Percentiles rank a stretch among this genome's conserved stretches.
These are phyloP conservation scores for Drosophila prolongata DNA, from an alignment of 2,888 invertebrate species.

Conservation along the genomic window DNA sequence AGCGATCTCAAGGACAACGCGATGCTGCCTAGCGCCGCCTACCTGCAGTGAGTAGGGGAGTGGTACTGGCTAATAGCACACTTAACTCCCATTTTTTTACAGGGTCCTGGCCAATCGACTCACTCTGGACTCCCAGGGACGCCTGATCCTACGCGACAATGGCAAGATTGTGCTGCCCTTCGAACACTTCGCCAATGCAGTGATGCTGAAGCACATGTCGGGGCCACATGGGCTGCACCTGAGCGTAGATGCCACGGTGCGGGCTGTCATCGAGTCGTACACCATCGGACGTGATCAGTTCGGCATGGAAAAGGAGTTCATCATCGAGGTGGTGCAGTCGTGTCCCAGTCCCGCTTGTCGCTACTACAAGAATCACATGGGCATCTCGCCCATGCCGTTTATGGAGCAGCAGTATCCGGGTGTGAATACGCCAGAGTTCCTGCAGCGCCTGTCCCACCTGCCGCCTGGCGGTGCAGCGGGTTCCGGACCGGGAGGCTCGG, in stretches of 20 bases:
- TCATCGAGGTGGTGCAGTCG: slow-evolving; percentile 94
- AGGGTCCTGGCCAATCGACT: slow-evolving; percentile 95
- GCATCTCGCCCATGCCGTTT: slow-evolving; percentile 84
- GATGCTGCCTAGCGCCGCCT: slow-evolving; percentile 93
- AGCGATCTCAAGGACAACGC: slow-evolving; percentile 94
- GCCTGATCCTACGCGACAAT: slow-evolving; percentile 92
- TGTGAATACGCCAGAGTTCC: slow-evolving; percentile 88
- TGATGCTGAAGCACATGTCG: slow-evolving; percentile 95
- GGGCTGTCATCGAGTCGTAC: slow-evolving; percentile 94
- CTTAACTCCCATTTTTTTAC: background rate
- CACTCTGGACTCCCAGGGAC: slow-evolving; percentile 92
- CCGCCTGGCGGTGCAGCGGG: slow-evolving; percentile 68
- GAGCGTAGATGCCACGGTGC: slow-evolving; percentile 92
- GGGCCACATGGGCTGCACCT: slow-evolving; percentile 94
- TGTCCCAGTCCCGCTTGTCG: slow-evolving; percentile 95
- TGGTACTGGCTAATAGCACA: rapidly evolving
- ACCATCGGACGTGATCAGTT: slow-evolving; percentile 87
- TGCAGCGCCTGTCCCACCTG: slow-evolving; percentile 87
- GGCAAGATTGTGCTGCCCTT: slow-evolving; percentile 95
- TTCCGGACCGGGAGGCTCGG: slow-evolving; percentile 35
- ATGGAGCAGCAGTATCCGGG: slow-evolving; percentile 84
- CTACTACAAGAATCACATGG: slow-evolving; percentile 93
- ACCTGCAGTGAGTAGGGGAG: slow-evolving; percentile 90
- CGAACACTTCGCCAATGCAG: slow-evolving; percentile 95
- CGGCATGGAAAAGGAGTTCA: slow-evolving; percentile 95